Conservation (phyloP, 1,140 invertebrate species). For the Pomacea maculata region DNA sequence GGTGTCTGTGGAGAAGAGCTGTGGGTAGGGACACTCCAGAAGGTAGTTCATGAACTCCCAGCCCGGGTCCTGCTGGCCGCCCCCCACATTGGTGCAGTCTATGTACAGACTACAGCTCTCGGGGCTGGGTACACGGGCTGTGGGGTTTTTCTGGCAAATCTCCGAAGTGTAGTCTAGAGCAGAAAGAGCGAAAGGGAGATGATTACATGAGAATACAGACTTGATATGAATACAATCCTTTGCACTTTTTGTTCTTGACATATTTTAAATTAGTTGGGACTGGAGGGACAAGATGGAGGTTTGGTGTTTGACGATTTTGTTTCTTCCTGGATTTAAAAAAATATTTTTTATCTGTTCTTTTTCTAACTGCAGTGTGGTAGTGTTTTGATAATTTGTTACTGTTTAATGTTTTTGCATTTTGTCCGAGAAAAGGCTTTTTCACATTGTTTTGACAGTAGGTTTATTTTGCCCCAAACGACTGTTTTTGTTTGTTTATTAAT, state of each 20-base stretch:
- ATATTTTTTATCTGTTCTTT: too few relatives aligned
- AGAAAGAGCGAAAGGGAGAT: neutral
- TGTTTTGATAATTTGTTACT: too few relatives aligned
- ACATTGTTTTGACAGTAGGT: neutral
- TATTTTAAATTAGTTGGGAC: too few relatives aligned
- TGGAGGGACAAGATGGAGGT: too few relatives aligned
- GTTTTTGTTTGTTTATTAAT: too few relatives aligned
- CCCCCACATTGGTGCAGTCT: slow-evolving; percentile 16
- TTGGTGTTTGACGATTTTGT: too few relatives aligned
- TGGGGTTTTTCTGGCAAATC: slow-evolving; percentile 24
- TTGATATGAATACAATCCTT: too few relatives aligned
- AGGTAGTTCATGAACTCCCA: slow-evolving; percentile 12
- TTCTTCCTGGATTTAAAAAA: too few relatives aligned
- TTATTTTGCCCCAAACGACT: neutral
- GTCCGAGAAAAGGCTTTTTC: neutral
- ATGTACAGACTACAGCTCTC: slow-evolving; percentile 23
- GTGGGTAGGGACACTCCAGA: slow-evolving; percentile 32
- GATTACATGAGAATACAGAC: neutral
- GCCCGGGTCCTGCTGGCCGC: neutral
- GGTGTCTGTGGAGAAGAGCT: slow-evolving; percentile 19
- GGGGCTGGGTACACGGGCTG: slow-evolving; percentile 14
- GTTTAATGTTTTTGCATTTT: too few relatives aligned
- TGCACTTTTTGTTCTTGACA: too few relatives aligned
- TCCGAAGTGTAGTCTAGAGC: slow-evolving; percentile 17
- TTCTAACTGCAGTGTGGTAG: too few relatives aligned